Conservation (phyloP, 2,113 vertebrate species). For the Mus spicilegus region DNA sequence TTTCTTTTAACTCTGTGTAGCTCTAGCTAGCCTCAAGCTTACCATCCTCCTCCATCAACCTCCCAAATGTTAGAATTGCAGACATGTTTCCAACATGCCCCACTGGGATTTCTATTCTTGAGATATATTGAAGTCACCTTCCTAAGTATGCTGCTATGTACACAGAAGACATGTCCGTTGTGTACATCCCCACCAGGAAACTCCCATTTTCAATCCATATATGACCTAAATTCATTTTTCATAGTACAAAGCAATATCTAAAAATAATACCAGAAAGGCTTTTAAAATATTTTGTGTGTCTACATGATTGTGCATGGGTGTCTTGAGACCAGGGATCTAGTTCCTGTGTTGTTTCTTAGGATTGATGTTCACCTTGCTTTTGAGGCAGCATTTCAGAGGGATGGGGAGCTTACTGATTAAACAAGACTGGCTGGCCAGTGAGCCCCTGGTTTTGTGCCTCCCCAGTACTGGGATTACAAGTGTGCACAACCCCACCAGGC, state of each 20-base stretch:
- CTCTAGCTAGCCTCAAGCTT: background rate
- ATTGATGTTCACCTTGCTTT: background rate
- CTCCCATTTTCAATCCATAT: slow-evolving; percentile 28
- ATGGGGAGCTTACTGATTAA: background rate
- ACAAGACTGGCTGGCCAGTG: background rate
- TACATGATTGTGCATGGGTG: background rate
- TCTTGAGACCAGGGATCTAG: background rate
- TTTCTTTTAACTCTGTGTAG: background rate
- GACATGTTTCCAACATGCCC: background rate
- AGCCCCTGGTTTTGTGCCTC: background rate
- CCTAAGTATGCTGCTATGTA: background rate
- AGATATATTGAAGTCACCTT: background rate
- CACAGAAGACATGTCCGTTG: background rate
- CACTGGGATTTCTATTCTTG: background rate
- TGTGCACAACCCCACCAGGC: background rate
- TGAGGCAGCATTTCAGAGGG: background rate
- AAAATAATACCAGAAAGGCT: background rate
- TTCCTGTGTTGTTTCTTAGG: background rate
- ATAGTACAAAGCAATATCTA: slow-evolving; percentile 36
- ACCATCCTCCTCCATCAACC: background rate
- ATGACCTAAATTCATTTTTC: slow-evolving; percentile 2
- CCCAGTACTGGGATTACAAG: background rate
- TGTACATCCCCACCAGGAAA: background rate
- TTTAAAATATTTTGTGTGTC: background rate
- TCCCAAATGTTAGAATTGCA: background rate